Base-by-base conservation (phyloP, 2,797 vertebrate genomes). In the Sebastes kiyomatsui region DNA sequence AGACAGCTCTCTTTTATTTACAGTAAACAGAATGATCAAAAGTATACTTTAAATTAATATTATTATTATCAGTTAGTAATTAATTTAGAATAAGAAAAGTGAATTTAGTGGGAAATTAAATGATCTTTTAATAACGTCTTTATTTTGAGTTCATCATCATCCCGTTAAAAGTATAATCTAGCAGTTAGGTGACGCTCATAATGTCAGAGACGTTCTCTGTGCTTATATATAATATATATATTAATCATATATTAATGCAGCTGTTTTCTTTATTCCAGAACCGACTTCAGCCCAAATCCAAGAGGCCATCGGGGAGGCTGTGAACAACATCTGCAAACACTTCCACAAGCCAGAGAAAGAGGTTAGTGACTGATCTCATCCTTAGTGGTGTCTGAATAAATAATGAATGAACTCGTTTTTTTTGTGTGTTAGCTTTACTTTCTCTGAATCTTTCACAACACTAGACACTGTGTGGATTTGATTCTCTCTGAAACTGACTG, bases 311-410 rank as follows among this genome's bases (percentile, higher is more conserved):
- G 97, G 97, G 27, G 98, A 99, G 92, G 96, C 97, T 0, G 97
- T 99, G 72, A 99, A 97, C 92, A 98, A 97, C 90, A 98, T 99
- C 42, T 92, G 98, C 83, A 98, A 98, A 83, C 97, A 99, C 87
- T 99, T 99, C 80, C 97, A 98, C 93, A 99, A 98, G 81, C 97
- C 97, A 16, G 98, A 99, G 82, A 99, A 99, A 94, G 98, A 99
- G 97, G 98, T 98, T 88, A 38, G 93, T 67, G 38, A 60, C 25
- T 54, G 11, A 20, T 72, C n/a, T 68, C 16, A 7, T 12, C 35
- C 20, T 83, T 22, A 6, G 18, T 12, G 1, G 25, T 38, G 54
- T 32, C 58, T 72, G 16, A 67, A 8, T 32, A 27, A 20, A 38
- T 14, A 14, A 58, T 49, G 35, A 33, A 27, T 49, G 12, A 20